Base-by-base conservation (phyloP, 2,888 invertebrate genomes). In the Tenthredo livida region DNA sequence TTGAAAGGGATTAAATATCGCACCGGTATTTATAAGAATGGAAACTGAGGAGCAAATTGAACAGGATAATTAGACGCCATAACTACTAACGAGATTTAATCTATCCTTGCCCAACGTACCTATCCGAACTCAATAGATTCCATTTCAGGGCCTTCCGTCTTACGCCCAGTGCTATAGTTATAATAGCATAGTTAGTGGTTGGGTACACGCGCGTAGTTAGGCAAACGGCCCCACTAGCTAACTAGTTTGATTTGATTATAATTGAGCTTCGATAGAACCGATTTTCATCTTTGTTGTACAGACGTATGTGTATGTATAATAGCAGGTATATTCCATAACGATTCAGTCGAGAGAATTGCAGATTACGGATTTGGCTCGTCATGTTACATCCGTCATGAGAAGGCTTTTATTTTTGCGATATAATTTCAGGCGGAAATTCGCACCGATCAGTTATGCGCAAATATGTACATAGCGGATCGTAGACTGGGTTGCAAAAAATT, bases 181-280 rank as follows among this genome's bases (percentile, higher is more conserved):
- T 58, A 40, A 77, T 33, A 50, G 29, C 33, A 77, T 77, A 50
- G 50, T 54, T 15, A 33, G 77, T 29, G 54, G 67, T 67, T 33
- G 6, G 72, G 40, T 54, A 77, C 54, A 54, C 77, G 50, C 54
- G 54, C 33, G 29, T 77, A 77, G 77, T 77, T 58, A 61, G 40
- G 40, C 40, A 17, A 77, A 77, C 77, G 50, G 50, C 50, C 2
- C 15, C 29, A 54, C 54, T 33, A 29, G 40, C 61, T 37, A 80
- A 80, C 80, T 37, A 58, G 61, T 80, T 80, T 80, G n/a, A 80
- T 80, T 80, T 61, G 37, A 80, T 37, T 80, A 37, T 61, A 80
- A 80, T 80, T 80, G 40, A 58, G 80, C 80, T 37, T 80, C 40
- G 61, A 80, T 80, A 12, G 37, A 61, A 40, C 17, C 80, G 9